These are phyloP conservation scores for Xestia sexstrigata DNA, from an alignment of 2,888 invertebrate species.

Conservation along the genomic window DNA sequence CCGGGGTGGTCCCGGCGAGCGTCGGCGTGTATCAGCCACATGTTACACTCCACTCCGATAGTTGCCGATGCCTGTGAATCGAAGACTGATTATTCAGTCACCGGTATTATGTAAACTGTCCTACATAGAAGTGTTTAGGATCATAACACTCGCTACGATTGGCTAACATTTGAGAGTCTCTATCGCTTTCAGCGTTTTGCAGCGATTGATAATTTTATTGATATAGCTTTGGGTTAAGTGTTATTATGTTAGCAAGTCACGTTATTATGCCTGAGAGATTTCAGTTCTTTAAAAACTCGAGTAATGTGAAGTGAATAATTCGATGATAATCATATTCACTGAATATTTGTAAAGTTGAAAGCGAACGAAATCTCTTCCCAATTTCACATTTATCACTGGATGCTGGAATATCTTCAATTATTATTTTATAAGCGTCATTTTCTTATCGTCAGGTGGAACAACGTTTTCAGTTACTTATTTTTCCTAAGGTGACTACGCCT, in stretches of 20 bases:
- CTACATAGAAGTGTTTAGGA: slow-evolving; percentile 45
- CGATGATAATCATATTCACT: slow-evolving; percentile 23
- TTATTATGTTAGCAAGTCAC: slow-evolving; percentile 24
- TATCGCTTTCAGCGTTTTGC: slow-evolving; percentile 30
- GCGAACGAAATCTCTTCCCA: slow-evolving; percentile 5
- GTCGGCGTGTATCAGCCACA: slow-evolving; percentile 10
- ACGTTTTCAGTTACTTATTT: neutral
- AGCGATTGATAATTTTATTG: slow-evolving; percentile 50
- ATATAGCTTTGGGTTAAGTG: slow-evolving; percentile 31
- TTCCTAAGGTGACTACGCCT: neutral
- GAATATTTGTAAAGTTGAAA: slow-evolving; percentile 4
- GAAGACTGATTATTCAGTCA: slow-evolving; percentile 78
- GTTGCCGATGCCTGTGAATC: slow-evolving; percentile 72
- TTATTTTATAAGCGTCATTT: neutral
- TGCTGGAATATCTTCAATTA: neutral
- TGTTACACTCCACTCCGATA: slow-evolving; percentile 58
- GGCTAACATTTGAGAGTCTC: slow-evolving; percentile 38
- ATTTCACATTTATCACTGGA: slow-evolving; percentile 13
- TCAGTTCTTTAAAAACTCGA: slow-evolving; percentile 30
- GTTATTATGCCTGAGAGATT: slow-evolving; percentile 9
- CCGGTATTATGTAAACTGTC: slow-evolving; percentile 69
- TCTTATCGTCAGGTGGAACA: neutral
- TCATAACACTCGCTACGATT: slow-evolving; percentile 34
- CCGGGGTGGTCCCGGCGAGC: slow-evolving; percentile 31
- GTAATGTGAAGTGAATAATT: slow-evolving; percentile 17